Conservation (phyloP, 2,888 invertebrate species). For the Perithous albicinctus region DNA sequence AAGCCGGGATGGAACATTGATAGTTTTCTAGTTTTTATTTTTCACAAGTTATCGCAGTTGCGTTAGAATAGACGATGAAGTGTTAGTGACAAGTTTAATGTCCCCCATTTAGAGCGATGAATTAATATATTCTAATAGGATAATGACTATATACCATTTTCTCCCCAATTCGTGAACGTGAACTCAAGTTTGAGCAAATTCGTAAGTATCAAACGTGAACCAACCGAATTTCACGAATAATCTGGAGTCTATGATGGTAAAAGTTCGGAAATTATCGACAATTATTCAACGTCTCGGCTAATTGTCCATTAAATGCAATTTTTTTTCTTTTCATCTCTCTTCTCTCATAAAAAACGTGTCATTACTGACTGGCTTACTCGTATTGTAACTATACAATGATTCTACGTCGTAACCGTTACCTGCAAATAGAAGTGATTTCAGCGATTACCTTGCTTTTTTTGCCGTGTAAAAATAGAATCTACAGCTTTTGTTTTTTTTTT, state of each 20-base stretch:
- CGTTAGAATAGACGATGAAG: conserved; percentile 51
- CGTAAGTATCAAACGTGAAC: conserved; percentile 60
- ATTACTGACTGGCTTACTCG: conserved; percentile 35
- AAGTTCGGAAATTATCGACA: conserved; percentile 51
- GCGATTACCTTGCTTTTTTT: conserved; percentile 61
- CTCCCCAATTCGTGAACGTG: conserved; percentile 16
- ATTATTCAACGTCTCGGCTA: conserved; percentile 30
- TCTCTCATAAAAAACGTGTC: conserved; percentile 24
- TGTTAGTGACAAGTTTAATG: conserved; percentile 35
- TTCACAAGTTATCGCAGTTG: conserved; percentile 40
- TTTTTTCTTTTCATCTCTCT: not conserved
- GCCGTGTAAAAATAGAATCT: conserved; percentile 78
- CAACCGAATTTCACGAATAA: conserved; percentile 28
- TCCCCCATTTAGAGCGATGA: conserved; percentile 24
- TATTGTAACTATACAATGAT: conserved; percentile 39
- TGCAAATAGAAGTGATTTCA: conserved; percentile 74
- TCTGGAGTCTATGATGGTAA: conserved; percentile 58
- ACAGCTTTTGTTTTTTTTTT: conserved; percentile 67
- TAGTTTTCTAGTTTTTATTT: conserved; percentile 54
- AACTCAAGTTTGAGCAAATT: conserved; percentile 70
- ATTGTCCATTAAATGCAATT: not conserved
- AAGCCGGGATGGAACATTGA: conserved; percentile 66
- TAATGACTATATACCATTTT: conserved; percentile 46
- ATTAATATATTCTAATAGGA: conserved; percentile 52
- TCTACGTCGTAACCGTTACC: conserved; percentile 51